These are phyloP conservation scores for Microplitis mediator DNA, from an alignment of 1,140 invertebrate species.

Conservation along the genomic window DNA sequence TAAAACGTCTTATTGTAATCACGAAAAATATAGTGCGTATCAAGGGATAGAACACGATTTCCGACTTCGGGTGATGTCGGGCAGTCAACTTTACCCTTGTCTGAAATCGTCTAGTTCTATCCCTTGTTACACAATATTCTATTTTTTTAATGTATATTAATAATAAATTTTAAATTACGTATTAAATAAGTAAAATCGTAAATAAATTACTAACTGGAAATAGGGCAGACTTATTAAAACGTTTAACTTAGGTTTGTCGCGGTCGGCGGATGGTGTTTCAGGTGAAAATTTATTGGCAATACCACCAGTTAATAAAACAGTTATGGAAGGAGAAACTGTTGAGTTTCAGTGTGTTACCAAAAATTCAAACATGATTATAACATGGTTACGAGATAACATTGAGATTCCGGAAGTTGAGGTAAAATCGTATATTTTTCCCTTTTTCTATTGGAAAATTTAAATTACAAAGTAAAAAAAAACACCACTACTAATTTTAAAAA, in stretches of 20 bases:
- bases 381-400: conserved; percentile 74
- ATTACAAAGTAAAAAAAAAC: background rate
- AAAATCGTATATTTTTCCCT: background rate
- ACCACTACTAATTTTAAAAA: background rate
- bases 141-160: too few relatives aligned
- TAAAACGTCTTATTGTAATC: too few relatives aligned
- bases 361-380: conserved; percentile 65
- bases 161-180: background rate
- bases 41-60: too few relatives aligned
- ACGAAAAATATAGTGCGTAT: too few relatives aligned
- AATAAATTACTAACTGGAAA: conserved; percentile 54
- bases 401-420: conserved; percentile 66
- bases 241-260: conserved; percentile 60
- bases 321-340: conserved; percentile 82
- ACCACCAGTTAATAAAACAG: conserved; percentile 88
- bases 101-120: too few relatives aligned
- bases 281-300: conserved; percentile 83
- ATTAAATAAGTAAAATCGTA: background rate
- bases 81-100: too few relatives aligned
- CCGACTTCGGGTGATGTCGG: too few relatives aligned
- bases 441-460: background rate
- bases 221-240: conserved; percentile 59
- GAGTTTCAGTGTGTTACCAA: conserved; percentile 83
- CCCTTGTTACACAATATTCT: too few relatives aligned
- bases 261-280: conserved; percentile 63